Evolutionary conservation across 2,797 vertebrate genomes (phyloP).

Genomic region (Heteromormyrus szaboi): DNA sequence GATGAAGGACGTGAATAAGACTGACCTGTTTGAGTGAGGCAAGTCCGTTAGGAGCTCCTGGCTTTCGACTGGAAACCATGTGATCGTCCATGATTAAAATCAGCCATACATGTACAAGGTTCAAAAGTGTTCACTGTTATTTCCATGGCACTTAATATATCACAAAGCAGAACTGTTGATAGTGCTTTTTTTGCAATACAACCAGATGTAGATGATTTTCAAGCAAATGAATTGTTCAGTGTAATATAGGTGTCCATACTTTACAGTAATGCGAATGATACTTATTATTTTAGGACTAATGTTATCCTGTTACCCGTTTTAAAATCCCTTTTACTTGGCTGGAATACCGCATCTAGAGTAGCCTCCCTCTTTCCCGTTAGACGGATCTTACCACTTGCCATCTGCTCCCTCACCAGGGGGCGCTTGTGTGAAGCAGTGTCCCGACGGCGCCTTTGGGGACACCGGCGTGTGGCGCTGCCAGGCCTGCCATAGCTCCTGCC

Average conservation of each 20-base stretch:
- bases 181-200: not conserved
- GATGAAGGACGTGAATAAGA: not conserved
- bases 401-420: slow-evolving; percentile 43
- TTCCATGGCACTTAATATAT: not conserved
- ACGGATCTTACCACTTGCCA: not conserved
- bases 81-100: not conserved
- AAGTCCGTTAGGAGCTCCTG: not conserved
- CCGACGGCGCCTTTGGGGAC: slow-evolving; percentile 57
- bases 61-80: not conserved
- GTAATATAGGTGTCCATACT: not conserved
- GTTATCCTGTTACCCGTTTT: not conserved
- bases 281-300: not conserved
- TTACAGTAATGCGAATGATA: no score
- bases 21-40: not conserved
- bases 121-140: not conserved
- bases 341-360: not conserved
- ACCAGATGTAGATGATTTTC: not conserved
- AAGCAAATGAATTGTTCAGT: not conserved
- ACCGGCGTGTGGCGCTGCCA: slow-evolving; percentile 62
- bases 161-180: not conserved
- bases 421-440: slow-evolving; percentile 63
- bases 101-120: not conserved
- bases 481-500: slow-evolving; percentile 62
- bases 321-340: not conserved
- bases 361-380: not conserved